Conservation (phyloP, 1,140 invertebrate species). For the Gryllus bimaculatus region DNA sequence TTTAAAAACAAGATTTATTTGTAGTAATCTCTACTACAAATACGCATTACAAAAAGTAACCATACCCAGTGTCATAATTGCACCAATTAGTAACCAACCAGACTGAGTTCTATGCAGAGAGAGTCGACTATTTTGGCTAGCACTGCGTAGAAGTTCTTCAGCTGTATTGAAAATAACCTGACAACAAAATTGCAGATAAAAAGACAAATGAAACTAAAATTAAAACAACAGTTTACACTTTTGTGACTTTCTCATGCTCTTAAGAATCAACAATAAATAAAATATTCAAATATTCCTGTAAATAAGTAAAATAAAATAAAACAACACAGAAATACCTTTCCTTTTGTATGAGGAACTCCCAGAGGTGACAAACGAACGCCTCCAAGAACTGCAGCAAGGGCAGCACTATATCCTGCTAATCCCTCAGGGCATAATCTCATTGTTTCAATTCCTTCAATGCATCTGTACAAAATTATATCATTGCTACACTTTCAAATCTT, state of each 20-base stretch:
- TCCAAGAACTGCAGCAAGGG: constrained; percentile 85
- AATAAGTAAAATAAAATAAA: too few species aligned
- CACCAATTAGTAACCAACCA: constrained; percentile 93
- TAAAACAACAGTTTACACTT: neutral
- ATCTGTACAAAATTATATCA: constrained; percentile 42
- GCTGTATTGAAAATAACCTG: constrained; percentile 90
- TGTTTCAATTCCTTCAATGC: constrained; percentile 76
- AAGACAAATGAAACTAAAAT: neutral
- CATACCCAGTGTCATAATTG: constrained; percentile 85
- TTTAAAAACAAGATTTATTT: too few species aligned
- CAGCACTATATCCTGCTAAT: constrained; percentile 87
- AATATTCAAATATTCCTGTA: too few species aligned
- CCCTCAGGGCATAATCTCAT: constrained; percentile 87
- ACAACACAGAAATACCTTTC: constrained; percentile 54
- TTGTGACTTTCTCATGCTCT: neutral
- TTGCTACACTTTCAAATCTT: constrained; percentile 52
- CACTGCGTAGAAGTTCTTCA: constrained; percentile 90
- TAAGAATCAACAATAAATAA: neutral
- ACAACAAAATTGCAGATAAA: constrained; percentile 23
- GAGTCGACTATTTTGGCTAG: constrained; percentile 92
- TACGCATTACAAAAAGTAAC: neutral
- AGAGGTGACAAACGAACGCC: constrained; percentile 83
- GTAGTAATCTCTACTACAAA: too few species aligned
- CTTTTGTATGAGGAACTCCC: constrained; percentile 92
- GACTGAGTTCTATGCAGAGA: constrained; percentile 91